Evolutionary conservation across 2,888 invertebrate species (phyloP).

Genomic region (Stenolophus ochropezus): DNA sequence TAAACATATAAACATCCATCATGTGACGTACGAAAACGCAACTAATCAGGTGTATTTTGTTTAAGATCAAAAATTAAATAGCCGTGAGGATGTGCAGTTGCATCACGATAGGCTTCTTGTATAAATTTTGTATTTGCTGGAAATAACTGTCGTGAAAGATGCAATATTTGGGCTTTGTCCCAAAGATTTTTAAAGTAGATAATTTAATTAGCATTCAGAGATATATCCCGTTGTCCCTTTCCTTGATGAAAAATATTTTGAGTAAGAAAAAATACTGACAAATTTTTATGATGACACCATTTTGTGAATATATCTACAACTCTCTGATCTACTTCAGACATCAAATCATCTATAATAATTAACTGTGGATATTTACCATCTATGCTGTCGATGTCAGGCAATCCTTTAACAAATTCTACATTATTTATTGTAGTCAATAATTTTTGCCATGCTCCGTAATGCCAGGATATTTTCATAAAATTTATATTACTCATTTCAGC

Average conservation of each 20-base stretch:
- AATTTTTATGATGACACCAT: neutral
- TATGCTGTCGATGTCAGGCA: too few relatives aligned
- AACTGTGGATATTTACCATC: too few relatives aligned
- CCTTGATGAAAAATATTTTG: slow-evolving; percentile 64
- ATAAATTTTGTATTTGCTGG: slow-evolving; percentile 61
- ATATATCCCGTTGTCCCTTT: slow-evolving; percentile 63
- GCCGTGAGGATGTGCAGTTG: slow-evolving; percentile 59
- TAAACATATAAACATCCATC: neutral
- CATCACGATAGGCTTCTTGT: slow-evolving; percentile 60
- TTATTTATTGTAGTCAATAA: too few relatives aligned
- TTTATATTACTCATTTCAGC: too few relatives aligned
- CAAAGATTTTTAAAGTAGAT: slow-evolving; percentile 63
- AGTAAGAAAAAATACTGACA: too few relatives aligned
- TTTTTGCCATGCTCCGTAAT: too few relatives aligned
- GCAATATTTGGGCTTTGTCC: slow-evolving; percentile 61
- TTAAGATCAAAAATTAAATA: slow-evolving; percentile 62
- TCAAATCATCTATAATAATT: too few relatives aligned
- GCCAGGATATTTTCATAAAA: too few relatives aligned
- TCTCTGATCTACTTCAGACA: neutral
- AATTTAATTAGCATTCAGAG: slow-evolving; percentile 64
- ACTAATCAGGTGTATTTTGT: slow-evolving; percentile 61
- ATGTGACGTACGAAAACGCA: slow-evolving; percentile 54
- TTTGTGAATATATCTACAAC: neutral
- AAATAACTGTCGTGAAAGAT: slow-evolving; percentile 61
- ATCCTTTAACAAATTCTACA: too few relatives aligned